Percentiles rank a stretch among this genome's conserved stretches.
Conservation (phyloP, 2,113 vertebrate species). For the Nothocercus julius region DNA sequence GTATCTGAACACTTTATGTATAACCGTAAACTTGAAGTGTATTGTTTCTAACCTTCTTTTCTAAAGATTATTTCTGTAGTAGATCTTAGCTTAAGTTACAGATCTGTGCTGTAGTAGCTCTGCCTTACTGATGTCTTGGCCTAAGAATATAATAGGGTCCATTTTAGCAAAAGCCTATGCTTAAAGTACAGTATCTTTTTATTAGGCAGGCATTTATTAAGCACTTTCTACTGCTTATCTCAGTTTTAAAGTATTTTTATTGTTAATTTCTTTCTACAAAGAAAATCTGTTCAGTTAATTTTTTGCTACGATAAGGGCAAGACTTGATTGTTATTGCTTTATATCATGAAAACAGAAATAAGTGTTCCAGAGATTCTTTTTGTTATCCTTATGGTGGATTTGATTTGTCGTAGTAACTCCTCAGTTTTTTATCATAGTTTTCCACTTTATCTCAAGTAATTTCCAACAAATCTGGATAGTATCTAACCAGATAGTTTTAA, state of each 20-base stretch:
- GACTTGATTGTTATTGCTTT: neutral
- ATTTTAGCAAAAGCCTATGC: neutral
- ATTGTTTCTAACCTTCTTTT: neutral
- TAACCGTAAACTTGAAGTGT: neutral
- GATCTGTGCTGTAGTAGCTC: accelerated
- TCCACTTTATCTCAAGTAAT: neutral
- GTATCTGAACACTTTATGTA: neutral
- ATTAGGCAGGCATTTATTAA: neutral
- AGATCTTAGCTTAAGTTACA: neutral
- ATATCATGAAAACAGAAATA: neutral
- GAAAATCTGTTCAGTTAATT: neutral
- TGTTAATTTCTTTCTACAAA: neutral
- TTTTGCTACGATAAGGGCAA: neutral
- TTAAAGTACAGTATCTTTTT: neutral
- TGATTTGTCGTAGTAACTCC: neutral
- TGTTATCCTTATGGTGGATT: neutral
- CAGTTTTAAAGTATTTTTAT: neutral
- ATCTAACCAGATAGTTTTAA: neutral
- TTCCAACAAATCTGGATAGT: neutral
- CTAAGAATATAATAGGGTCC: neutral
- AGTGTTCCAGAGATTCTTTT: neutral
- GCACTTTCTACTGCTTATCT: neutral
- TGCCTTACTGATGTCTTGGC: neutral
- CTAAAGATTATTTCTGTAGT: neutral
- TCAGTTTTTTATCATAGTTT: neutral